Percentiles rank a stretch among this genome's conserved stretches.
These are phyloP conservation scores for Hyles vespertilio DNA, from an alignment of 1,140 invertebrate genomes.

Conservation along the genomic window DNA sequence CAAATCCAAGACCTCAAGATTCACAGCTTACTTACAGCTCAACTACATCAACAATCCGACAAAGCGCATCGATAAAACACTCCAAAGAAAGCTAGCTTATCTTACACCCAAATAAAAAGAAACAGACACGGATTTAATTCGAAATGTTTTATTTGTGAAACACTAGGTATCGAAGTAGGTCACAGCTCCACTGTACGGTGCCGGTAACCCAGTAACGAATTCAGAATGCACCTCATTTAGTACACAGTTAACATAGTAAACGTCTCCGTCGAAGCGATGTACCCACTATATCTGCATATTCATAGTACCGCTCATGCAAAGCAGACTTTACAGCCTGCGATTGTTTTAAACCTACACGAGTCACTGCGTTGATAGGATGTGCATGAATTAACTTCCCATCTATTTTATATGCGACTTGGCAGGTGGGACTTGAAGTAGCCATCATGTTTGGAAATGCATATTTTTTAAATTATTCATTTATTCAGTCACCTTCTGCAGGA, in stretches of 20 bases:
- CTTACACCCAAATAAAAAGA: no score
- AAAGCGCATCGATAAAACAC: no score
- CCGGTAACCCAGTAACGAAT: conserved; percentile 7
- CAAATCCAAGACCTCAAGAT: no score
- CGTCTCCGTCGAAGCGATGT: not conserved
- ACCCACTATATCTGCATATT: conserved; percentile 10
- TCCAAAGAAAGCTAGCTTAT: no score
- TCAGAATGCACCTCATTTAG: conserved; percentile 19
- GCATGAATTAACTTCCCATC: no score
- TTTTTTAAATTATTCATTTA: no score
- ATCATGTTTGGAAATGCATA: not conserved
- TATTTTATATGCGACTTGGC: no score
- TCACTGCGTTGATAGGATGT: not conserved
- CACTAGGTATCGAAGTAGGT: conserved; percentile 2
- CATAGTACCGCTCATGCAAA: conserved; percentile 5
- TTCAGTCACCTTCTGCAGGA: no score
- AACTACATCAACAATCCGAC: no score
- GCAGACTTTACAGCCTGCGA: conserved; percentile 1
- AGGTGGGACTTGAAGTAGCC: not conserved
- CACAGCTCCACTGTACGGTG: not conserved
- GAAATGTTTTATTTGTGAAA: no score
- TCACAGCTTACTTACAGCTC: no score
- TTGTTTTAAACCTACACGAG: not conserved
- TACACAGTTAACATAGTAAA: conserved; percentile 9
- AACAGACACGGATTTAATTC: no score